phyloP scores from a whole-genome alignment of 1,140 invertebrate genomes.

The Physella acuta region DNA sequence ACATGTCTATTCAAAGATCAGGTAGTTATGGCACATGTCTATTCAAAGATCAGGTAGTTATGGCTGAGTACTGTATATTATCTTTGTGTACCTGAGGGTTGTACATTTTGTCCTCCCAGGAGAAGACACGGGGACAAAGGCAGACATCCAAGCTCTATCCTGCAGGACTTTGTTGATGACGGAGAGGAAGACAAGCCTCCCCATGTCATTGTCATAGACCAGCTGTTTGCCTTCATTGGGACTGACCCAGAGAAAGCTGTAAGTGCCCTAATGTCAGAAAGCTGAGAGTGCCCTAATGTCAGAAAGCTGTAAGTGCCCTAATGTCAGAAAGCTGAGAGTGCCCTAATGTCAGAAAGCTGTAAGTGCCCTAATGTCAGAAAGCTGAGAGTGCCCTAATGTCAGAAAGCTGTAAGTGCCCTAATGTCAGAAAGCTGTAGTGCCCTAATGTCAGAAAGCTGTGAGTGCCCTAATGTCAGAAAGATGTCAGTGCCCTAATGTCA shows the following conservation, averaged over 20 bases:
- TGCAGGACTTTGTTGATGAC: slow-evolving; percentile 51
- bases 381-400: slow-evolving; percentile 42
- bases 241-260: slow-evolving; percentile 57
- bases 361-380: slow-evolving; percentile 42
- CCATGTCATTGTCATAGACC: slow-evolving; percentile 54
- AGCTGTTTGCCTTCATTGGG: slow-evolving; percentile 59
- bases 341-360: slow-evolving; percentile 46
- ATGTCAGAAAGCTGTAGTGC: no score
- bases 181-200: slow-evolving; percentile 44
- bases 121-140: slow-evolving; percentile 40
- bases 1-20: no score
- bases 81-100: background rate
- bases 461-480: slow-evolving; percentile 43
- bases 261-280: slow-evolving; percentile 42
- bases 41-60: no score
- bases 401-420: slow-evolving; percentile 50
- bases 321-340: slow-evolving; percentile 52
- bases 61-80: no score
- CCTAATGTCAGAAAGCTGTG: slow-evolving; percentile 57
- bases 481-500: slow-evolving; percentile 44
- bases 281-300: slow-evolving; percentile 42
- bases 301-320: slow-evolving; percentile 50
- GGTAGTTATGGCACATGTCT: no score
- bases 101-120: slow-evolving; percentile 29
- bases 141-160: slow-evolving; percentile 37